These are phyloP conservation scores for Heteractis magnifica DNA, from an alignment of 92 coral and sea anemone genomes.

Conservation along the genomic window DNA sequence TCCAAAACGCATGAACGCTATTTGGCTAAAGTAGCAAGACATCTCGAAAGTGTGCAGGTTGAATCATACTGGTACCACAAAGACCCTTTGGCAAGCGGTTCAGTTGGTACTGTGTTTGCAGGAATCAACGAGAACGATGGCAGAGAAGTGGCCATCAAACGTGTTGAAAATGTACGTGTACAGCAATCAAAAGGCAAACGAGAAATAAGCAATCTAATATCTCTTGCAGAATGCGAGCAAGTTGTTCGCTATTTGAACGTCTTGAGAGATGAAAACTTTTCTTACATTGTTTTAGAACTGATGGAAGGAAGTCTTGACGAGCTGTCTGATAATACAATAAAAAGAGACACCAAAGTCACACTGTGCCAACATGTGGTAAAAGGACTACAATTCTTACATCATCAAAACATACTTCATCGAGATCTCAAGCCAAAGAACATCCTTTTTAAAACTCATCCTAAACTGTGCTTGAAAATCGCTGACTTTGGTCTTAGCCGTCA, in stretches of 20 bases:
- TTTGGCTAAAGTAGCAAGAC: neutral
- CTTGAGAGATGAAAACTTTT: neutral
- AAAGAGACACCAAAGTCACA: neutral
- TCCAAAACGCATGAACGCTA: neutral
- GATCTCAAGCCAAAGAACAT: constrained; percentile 44
- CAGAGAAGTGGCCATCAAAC: too few species aligned
- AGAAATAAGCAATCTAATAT: too few species aligned
- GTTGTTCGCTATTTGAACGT: too few species aligned
- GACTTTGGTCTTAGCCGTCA: constrained; percentile 28
- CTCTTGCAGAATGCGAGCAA: too few species aligned
- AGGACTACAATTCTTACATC: constrained; percentile 15
- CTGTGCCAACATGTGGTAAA: constrained; percentile 30
- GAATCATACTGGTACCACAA: constrained; percentile 1
- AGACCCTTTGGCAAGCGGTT: neutral
- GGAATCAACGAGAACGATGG: too few species aligned
- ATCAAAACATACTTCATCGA: constrained; percentile 20
- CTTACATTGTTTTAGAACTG: neutral
- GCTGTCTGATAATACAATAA: neutral
- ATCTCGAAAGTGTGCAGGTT: neutral
- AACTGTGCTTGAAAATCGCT: neutral
- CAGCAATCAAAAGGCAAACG: too few species aligned
- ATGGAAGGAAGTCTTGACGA: constrained; percentile 11
- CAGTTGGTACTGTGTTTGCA: constrained; percentile 3
- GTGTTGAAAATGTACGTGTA: too few species aligned
- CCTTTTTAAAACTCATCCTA: neutral